phyloP scores from a whole-genome alignment of 2,797 vertebrate species.

The Micrastur ruficollis region DNA sequence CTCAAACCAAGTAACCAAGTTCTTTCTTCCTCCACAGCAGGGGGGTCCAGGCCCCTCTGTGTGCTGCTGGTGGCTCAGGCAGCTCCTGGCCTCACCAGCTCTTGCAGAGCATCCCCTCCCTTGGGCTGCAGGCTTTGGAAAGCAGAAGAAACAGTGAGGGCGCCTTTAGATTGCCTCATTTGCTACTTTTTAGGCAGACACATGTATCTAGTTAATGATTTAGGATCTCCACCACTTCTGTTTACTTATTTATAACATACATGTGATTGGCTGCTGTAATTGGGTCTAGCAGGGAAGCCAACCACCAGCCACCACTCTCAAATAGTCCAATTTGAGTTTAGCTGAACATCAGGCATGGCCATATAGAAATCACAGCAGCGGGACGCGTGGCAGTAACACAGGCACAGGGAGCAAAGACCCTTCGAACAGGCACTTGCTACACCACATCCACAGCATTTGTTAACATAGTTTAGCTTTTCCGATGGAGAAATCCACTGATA shows the following conservation, averaged over 20 bases:
- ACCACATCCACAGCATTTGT: neutral
- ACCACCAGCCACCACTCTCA: neutral
- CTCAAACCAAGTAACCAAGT: neutral
- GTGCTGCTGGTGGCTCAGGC: neutral
- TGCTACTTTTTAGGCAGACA: neutral
- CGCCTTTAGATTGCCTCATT: neutral
- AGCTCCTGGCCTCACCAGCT: neutral
- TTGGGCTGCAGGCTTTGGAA: neutral
- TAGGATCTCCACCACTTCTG: neutral
- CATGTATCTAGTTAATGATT: constrained; percentile 25
- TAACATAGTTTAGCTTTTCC: neutral
- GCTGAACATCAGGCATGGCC: neutral
- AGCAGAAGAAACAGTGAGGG: neutral
- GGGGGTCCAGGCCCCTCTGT: neutral
- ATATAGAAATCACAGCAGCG: fast-evolving
- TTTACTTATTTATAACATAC: constrained; percentile 13
- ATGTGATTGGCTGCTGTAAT: neutral
- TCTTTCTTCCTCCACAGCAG: neutral
- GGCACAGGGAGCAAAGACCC: neutral
- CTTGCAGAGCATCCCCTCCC: neutral
- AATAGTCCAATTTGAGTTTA: neutral
- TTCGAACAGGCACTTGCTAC: neutral
- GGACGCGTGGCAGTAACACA: neutral
- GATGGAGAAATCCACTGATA: neutral
- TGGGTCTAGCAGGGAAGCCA: neutral